phyloP scores from a whole-genome alignment of 2,113 vertebrate species.

The Periophthalmodon schlosseri region DNA sequence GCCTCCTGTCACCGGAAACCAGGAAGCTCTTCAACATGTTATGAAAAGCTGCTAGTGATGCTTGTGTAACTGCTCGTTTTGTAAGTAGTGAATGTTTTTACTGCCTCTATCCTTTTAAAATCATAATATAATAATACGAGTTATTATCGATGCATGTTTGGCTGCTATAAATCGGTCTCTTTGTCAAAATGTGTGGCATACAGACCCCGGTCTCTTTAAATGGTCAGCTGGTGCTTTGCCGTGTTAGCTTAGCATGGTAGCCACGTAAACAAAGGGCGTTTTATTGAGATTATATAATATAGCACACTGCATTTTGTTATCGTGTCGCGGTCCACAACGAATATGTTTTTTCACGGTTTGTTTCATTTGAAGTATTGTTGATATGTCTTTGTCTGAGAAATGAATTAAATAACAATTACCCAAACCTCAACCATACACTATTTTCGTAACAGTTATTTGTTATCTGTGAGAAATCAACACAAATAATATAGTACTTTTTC shows the following conservation, averaged over 20 bases:
- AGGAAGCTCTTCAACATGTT: constrained; percentile 7
- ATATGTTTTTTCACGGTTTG: not conserved
- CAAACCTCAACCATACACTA: not conserved
- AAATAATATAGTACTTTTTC: not conserved
- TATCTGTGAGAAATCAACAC: not conserved
- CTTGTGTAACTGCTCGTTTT: constrained; percentile 55
- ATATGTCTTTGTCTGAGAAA: not conserved
- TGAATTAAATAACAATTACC: not conserved
- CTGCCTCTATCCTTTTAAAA: not conserved
- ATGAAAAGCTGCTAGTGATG: constrained; percentile 25
- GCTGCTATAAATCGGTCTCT: rapidly evolving
- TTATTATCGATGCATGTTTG: not conserved
- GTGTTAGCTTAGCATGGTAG: constrained; percentile 60
- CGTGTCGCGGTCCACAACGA: not conserved
- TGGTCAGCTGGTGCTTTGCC: not conserved
- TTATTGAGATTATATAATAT: not conserved
- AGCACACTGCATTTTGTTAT: not conserved
- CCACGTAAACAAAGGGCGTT: constrained; percentile 62
- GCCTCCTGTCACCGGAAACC: constrained; percentile 30
- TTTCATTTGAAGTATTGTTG: not conserved
- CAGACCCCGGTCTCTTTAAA: constrained; percentile 3
- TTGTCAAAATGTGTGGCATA: not conserved
- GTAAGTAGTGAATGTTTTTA: constrained; percentile 51
- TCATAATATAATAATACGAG: not conserved
- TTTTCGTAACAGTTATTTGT: not conserved